These are phyloP conservation scores for Caranx melampygus DNA, from an alignment of 2,113 vertebrate species.

Conservation along the genomic window DNA sequence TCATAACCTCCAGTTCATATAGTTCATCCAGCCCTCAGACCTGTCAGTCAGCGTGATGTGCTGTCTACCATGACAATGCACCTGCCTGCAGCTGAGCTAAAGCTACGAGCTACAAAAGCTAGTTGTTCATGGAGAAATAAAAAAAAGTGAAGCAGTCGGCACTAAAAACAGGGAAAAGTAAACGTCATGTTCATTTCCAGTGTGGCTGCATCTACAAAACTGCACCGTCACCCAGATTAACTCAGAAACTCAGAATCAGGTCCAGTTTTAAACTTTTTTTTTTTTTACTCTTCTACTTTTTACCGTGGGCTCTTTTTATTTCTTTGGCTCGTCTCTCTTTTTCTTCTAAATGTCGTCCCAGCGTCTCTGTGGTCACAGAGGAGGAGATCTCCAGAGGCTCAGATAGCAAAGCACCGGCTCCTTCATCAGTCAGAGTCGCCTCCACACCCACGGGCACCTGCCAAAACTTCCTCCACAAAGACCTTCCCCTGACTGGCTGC, in stretches of 20 bases:
- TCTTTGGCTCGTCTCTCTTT: background rate
- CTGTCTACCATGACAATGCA: background rate
- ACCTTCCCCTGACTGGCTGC: slow-evolving; percentile 9
- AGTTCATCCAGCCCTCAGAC: background rate
- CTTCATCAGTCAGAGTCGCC: slow-evolving; percentile 54
- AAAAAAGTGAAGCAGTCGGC: slow-evolving; percentile 1
- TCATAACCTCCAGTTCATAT: slow-evolving; percentile 7
- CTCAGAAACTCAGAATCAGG: background rate
- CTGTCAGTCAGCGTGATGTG: slow-evolving; percentile 26
- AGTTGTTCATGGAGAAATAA: slow-evolving; percentile 25
- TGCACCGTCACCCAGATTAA: background rate
- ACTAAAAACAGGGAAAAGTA: slow-evolving; percentile 25
- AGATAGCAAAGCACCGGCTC: slow-evolving; percentile 26
- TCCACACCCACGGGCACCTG: slow-evolving; percentile 30
- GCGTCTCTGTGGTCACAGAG: slow-evolving; percentile 34
- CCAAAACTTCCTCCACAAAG: slow-evolving; percentile 27
- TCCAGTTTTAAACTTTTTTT: slow-evolving; percentile 15
- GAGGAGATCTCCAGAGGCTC: slow-evolving; percentile 27
- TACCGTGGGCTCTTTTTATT: background rate
- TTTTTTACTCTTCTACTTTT: background rate
- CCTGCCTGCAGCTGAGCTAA: slow-evolving; percentile 30
- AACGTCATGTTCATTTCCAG: slow-evolving; percentile 14
- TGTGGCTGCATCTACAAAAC: slow-evolving; percentile 1
- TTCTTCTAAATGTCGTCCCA: slow-evolving; percentile 18
- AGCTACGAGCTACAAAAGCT: background rate